Evolutionary conservation across 2,888 invertebrate species (phyloP).

Genomic region (Drosophila greeni): DNA sequence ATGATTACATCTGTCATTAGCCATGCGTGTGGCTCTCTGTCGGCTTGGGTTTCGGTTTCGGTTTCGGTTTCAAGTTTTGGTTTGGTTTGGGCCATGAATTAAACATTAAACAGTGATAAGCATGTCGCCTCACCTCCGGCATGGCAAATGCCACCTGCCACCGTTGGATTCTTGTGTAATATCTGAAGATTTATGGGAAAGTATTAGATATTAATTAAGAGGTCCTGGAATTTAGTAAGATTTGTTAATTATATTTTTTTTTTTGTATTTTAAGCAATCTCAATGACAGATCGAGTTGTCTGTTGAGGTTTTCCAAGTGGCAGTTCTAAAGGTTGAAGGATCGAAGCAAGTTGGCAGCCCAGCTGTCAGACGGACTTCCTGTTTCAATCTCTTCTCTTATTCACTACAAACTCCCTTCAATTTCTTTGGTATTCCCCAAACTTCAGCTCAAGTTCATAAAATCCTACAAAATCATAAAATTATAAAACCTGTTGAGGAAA

Average conservation of each 20-base stretch:
- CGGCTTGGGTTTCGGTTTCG: background rate
- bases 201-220: background rate
- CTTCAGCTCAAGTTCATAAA: background rate
- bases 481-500: background rate
- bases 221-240: background rate
- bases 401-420: background rate
- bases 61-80: background rate
- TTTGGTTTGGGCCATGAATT: constrained; percentile 33
- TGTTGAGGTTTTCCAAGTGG: background rate
- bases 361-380: background rate
- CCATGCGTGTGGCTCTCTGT: constrained; percentile 20
- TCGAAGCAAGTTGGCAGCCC: background rate
- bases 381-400: background rate
- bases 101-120: constrained; percentile 39
- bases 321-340: background rate
- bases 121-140: constrained; percentile 30
- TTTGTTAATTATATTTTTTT: background rate
- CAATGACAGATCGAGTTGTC: background rate
- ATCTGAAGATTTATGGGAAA: background rate
- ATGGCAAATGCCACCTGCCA: constrained; percentile 9
- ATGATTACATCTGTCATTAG: constrained; percentile 39
- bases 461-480: background rate
- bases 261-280: background rate
- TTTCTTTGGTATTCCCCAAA: background rate
- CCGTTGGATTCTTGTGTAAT: constrained; percentile 10